Percentiles rank a stretch among this genome's conserved stretches.
Evolutionary conservation across 2,113 vertebrate genomes (phyloP).

Genomic region (Mirounga angustirostris): DNA sequence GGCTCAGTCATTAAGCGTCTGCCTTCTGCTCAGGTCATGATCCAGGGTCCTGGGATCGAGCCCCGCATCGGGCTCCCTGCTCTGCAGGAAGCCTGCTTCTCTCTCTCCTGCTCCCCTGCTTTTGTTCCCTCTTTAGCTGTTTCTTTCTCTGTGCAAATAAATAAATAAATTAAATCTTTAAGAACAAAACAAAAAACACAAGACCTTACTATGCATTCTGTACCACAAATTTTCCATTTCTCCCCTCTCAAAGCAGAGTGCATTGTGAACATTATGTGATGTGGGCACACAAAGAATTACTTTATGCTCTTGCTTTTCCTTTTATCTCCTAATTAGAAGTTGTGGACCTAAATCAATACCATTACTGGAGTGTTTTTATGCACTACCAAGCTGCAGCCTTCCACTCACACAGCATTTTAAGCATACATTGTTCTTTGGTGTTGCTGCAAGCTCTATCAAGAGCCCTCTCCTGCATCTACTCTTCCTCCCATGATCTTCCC

Average conservation of each 20-base stretch:
- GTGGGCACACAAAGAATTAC: slow-evolving; percentile 1
- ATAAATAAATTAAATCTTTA: no score
- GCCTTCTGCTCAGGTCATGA: no score
- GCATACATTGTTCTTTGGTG: background rate
- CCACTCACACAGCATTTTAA: background rate
- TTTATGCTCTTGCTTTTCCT: background rate
- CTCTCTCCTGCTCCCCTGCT: no score
- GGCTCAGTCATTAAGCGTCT: no score
- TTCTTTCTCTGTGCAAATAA: no score
- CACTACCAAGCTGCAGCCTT: background rate
- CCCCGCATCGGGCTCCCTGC: no score
- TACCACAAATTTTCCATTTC: background rate
- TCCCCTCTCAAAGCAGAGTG: background rate
- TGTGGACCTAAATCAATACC: slow-evolving; percentile 55
- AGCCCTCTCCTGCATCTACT: no score
- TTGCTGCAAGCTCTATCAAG: background rate
- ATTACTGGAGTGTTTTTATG: slow-evolving; percentile 29
- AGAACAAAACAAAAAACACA: background rate
- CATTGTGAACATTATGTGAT: background rate
- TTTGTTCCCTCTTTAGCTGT: no score
- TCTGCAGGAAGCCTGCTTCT: no score
- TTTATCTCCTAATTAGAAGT: slow-evolving; percentile 73
- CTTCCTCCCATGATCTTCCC: background rate
- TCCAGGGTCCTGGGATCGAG: no score
- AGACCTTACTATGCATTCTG: background rate